phyloP scores from a whole-genome alignment of 2,113 vertebrate genomes.

The Eurystomus gularis region DNA sequence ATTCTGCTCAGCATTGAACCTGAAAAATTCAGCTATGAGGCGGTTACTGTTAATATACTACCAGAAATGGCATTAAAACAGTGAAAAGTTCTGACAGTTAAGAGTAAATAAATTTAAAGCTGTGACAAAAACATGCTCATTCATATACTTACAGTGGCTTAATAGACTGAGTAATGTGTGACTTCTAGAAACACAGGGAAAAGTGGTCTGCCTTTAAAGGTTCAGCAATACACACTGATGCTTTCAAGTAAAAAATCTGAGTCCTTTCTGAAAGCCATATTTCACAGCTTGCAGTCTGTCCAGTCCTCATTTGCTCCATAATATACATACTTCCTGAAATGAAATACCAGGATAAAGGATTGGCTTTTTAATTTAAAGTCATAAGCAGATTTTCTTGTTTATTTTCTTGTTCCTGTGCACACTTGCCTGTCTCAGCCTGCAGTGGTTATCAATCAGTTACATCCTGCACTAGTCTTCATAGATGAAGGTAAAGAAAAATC shows the following conservation, averaged over 20 bases:
- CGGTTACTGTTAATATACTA: slow-evolving; percentile 2
- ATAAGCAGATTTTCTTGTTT: background rate
- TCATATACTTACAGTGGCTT: background rate
- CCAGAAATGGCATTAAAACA: slow-evolving; percentile 17
- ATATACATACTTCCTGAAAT: background rate
- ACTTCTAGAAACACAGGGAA: background rate
- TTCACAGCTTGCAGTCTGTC: background rate
- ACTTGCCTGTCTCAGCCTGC: background rate
- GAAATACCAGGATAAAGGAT: background rate
- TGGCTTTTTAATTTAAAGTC: background rate
- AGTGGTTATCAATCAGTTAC: background rate
- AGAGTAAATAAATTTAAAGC: slow-evolving; percentile 14
- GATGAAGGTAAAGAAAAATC: background rate
- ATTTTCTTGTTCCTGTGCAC: background rate
- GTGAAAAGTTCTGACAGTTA: slow-evolving; percentile 2
- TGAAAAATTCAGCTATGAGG: background rate
- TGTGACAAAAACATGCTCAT: background rate
- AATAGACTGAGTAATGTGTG: background rate
- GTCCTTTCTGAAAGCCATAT: background rate
- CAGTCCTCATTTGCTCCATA: background rate
- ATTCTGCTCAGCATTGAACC: slow-evolving; percentile 41
- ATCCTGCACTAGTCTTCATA: background rate
- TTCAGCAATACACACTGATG: background rate
- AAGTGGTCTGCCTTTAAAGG: background rate
- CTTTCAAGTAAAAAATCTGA: background rate